A percentile compares a stretch with the other conserved stretches of the same genome.
Conservation (phyloP, 2,888 invertebrate species). For the Oxycera nigricornis region DNA sequence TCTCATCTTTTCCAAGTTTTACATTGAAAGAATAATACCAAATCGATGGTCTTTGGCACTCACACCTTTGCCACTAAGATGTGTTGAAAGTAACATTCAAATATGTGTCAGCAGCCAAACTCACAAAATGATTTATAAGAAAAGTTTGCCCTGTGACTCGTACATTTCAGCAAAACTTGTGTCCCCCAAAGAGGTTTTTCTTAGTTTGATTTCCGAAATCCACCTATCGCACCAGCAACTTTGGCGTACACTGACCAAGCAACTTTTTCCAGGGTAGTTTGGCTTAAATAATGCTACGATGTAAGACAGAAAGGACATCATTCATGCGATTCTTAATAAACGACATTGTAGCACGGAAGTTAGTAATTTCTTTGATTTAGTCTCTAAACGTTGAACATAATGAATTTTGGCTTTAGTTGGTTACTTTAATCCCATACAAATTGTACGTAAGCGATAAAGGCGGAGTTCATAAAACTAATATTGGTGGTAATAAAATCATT, state of each 20-base stretch:
- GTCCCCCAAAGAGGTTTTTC: background rate
- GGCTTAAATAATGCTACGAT: background rate
- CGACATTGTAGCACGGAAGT: background rate
- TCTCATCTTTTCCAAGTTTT: no score
- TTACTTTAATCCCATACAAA: no score
- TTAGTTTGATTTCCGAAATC: background rate
- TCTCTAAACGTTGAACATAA: no score
- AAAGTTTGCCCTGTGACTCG: background rate
- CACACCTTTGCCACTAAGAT: no score
- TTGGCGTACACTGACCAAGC: background rate
- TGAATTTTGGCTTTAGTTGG: no score
- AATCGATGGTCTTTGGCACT: no score
- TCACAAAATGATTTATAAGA: background rate
- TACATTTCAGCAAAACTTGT: background rate
- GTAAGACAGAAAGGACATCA: background rate
- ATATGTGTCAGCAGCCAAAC: background rate
- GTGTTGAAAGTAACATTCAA: background rate
- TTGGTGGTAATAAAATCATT: no score
- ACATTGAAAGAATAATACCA: no score
- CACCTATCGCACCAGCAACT: background rate
- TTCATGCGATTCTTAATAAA: background rate
- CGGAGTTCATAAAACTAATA: no score
- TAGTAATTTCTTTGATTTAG: background rate
- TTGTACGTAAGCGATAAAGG: no score
- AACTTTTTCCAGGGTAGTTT: background rate